These are phyloP conservation scores for Stenichneumon culpator DNA, from an alignment of 2,888 invertebrate genomes.

Conservation along the genomic window DNA sequence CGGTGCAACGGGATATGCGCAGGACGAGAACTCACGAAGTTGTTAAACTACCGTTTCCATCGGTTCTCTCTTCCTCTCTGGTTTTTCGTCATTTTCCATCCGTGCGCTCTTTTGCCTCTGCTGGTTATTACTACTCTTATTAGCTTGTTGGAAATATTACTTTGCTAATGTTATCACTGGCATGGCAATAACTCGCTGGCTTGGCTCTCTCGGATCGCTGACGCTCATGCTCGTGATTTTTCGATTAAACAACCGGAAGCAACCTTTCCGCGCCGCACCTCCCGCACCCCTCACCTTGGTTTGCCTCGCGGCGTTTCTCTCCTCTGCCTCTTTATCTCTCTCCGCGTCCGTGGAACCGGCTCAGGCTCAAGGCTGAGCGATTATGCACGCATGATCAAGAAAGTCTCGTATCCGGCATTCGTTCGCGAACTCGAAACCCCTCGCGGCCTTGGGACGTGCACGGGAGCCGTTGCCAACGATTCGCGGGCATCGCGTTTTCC, in stretches of 20 bases:
- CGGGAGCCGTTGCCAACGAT: slow-evolving; percentile 12
- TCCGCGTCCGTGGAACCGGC: slow-evolving; percentile 9
- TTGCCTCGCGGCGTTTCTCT: slow-evolving; percentile 13
- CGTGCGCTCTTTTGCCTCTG: not conserved
- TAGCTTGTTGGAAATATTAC: slow-evolving; percentile 20
- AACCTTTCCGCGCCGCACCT: slow-evolving; percentile 54
- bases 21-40: not conserved
- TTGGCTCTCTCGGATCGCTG: slow-evolving; percentile 8
- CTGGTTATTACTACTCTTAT: not conserved
- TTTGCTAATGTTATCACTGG: slow-evolving; percentile 31
- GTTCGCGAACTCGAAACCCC: slow-evolving; percentile 15
- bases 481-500: slow-evolving; percentile 19
- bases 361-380: slow-evolving; percentile 46
- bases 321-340: not conserved
- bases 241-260: slow-evolving; percentile 67
- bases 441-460: slow-evolving; percentile 16
- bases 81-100: slow-evolving; percentile 15
- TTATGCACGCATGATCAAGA: slow-evolving; percentile 39
- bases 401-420: slow-evolving; percentile 45
- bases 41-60: slow-evolving; percentile 41
- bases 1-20: slow-evolving; percentile 13
- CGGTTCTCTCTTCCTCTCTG: not conserved
- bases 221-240: slow-evolving; percentile 41
- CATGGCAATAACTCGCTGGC: slow-evolving; percentile 31
- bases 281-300: slow-evolving; percentile 31